Evolutionary conservation across 64 coral and sea anemone species (phyloP).

Genomic region (Acropora yongei): DNA sequence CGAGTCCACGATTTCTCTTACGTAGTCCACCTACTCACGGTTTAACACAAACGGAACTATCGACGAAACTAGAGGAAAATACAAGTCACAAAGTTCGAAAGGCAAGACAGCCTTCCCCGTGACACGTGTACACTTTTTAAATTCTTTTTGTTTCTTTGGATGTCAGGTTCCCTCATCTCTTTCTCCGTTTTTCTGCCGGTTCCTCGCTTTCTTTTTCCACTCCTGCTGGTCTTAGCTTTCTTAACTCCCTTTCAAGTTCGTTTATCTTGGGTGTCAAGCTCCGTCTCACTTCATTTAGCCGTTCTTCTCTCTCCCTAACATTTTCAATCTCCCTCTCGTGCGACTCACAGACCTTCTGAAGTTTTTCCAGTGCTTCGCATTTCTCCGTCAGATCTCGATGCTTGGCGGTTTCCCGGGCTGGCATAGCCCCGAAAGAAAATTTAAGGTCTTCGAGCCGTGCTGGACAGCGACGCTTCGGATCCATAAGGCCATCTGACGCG

Average conservation of each 20-base stretch:
- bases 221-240: conserved; percentile 62
- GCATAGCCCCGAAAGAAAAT: conserved; percentile 73
- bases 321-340: conserved; percentile 21
- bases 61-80: too few relatives aligned
- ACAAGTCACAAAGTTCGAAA: too few relatives aligned
- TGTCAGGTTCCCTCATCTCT: background rate
- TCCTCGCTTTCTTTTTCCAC: conserved; percentile 46
- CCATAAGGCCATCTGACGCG: conserved; percentile 86
- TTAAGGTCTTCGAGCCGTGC: conserved; percentile 45
- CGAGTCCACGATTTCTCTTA: too few relatives aligned
- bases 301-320: conserved; percentile 44
- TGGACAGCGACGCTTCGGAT: conserved; percentile 73
- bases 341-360: conserved; percentile 27
- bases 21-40: too few relatives aligned
- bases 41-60: too few relatives aligned
- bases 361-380: conserved; percentile 11
- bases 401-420: conserved; percentile 43
- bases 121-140: too few relatives aligned
- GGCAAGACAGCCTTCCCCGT: too few relatives aligned
- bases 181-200: conserved; percentile 59
- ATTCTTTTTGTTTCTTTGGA: background rate
- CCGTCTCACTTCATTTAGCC: conserved; percentile 31
- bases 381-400: conserved; percentile 45
- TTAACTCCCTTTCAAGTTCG: conserved; percentile 69
- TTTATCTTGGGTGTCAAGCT: conserved; percentile 66